A percentile compares a stretch with the other conserved stretches of the same genome.
Evolutionary conservation across 2,113 vertebrate species (phyloP).

Genomic region (Choloepus hoffmanni): DNA sequence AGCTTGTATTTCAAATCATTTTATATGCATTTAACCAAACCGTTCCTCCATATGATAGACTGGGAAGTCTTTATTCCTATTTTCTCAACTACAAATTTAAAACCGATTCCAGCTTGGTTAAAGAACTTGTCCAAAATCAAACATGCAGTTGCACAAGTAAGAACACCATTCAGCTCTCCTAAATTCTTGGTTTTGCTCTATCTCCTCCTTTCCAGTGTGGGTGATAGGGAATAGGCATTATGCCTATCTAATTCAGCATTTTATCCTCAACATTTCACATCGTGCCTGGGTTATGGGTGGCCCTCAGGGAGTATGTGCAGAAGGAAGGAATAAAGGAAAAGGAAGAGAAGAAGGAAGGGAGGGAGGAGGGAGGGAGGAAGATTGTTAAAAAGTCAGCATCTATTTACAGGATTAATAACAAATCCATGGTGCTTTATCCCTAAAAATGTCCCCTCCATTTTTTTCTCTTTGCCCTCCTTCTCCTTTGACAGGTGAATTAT

Average conservation of each 20-base stretch:
- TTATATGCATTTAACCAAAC: not conserved
- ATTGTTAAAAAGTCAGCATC: not conserved
- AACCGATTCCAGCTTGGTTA: not conserved
- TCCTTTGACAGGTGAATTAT: slow-evolving; percentile 7
- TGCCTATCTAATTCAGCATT: not conserved
- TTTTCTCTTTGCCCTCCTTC: not conserved
- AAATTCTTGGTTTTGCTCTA: not conserved
- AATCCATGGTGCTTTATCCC: not conserved
- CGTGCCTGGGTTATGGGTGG: not conserved
- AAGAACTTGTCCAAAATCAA: slow-evolving; percentile 5
- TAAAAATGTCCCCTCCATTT: not conserved
- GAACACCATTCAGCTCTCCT: not conserved
- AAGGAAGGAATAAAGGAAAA: not conserved
- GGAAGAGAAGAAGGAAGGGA: accelerated
- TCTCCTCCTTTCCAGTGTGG: not conserved
- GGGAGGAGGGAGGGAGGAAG: not conserved
- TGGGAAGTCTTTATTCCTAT: not conserved
- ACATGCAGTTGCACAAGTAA: not conserved
- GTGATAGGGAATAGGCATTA: too few relatives aligned
- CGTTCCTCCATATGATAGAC: not conserved
- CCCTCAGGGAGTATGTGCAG: not conserved
- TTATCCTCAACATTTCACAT: not conserved
- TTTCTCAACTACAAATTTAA: not conserved
- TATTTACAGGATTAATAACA: not conserved
- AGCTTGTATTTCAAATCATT: not conserved